Percentiles rank a stretch among this genome's conserved stretches.
Conservation (phyloP, 2,797 vertebrate species). For the Borostomias antarcticus region DNA sequence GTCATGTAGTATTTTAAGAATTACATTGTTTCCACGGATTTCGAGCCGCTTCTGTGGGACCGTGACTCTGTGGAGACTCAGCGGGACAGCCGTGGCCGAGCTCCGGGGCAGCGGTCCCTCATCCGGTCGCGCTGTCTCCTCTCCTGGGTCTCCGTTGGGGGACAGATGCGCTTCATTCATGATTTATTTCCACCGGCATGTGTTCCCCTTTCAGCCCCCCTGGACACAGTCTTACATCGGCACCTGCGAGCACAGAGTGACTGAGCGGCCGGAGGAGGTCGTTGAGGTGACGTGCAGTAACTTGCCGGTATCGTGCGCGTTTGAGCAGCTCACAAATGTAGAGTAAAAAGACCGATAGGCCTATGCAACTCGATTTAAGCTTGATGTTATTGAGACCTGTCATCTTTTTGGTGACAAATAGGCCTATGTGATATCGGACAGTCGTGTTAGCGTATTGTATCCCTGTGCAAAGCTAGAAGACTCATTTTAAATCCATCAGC, state of each 20-base stretch:
- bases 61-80: neutral
- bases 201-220: conserved; percentile 28
- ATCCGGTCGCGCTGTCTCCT: neutral
- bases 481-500: too few species aligned
- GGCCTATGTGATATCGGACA: too few species aligned
- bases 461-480: too few species aligned
- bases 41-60: conserved; percentile 1
- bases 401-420: too few species aligned
- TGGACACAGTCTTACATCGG: conserved; percentile 44
- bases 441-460: too few species aligned
- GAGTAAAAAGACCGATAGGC: too few species aligned
- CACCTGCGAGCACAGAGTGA: conserved; percentile 15
- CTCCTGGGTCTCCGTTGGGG: conserved; percentile 11
- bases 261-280: neutral
- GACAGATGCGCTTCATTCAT: conserved; percentile 70
- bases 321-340: too few species aligned
- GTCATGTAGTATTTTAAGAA: neutral
- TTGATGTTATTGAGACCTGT: too few species aligned
- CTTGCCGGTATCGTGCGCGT: too few species aligned
- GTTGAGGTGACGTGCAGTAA: too few species aligned
- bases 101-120: neutral
- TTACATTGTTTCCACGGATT: neutral
- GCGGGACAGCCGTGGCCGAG: neutral
- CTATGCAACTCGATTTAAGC: too few species aligned
- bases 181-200: conserved; percentile 59